Percentiles rank a stretch among this genome's conserved stretches.
Conservation (phyloP, 2,888 invertebrate species). For the Melikaiella ostensackeni region DNA sequence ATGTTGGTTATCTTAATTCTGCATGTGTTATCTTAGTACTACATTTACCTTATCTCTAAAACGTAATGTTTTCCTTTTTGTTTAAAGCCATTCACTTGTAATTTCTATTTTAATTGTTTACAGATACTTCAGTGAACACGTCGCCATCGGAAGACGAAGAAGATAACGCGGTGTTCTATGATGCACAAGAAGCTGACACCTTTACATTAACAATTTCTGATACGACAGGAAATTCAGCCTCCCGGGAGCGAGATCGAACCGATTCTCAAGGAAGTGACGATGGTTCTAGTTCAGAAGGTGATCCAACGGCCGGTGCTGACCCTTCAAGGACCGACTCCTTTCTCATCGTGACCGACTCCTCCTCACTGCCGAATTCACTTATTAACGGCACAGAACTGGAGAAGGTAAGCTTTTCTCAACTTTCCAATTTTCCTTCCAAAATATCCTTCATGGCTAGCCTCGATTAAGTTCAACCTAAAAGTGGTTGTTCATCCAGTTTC, state of each 20-base stretch:
- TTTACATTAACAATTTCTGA: slow-evolving; percentile 71
- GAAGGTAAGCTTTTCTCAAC: slow-evolving; percentile 45
- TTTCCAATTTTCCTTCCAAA: not conserved
- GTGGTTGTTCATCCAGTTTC: no score
- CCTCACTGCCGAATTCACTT: slow-evolving; percentile 58
- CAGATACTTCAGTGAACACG: slow-evolving; percentile 72
- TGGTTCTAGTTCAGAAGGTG: slow-evolving; percentile 76
- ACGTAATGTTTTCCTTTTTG: not conserved
- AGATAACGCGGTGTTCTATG: slow-evolving; percentile 80
- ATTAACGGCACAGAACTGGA: slow-evolving; percentile 54
- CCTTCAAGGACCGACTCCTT: slow-evolving; percentile 65
- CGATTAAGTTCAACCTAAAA: no score
- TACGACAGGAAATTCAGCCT: slow-evolving; percentile 65
- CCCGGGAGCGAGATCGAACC: slow-evolving; percentile 70
- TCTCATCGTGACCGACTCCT: slow-evolving; percentile 69
- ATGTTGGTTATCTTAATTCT: no score
- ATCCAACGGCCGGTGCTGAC: slow-evolving; percentile 66
- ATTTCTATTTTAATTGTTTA: slow-evolving; percentile 27
- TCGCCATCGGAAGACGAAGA: slow-evolving; percentile 82
- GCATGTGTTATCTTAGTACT: no score
- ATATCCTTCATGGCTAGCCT: no score
- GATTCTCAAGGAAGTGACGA: slow-evolving; percentile 76
- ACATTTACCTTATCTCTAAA: not conserved
- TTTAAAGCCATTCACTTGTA: not conserved
- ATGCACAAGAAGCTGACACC: slow-evolving; percentile 79